Base-by-base conservation (phyloP, 2,797 vertebrate species). In the Alcedo atthis region DNA sequence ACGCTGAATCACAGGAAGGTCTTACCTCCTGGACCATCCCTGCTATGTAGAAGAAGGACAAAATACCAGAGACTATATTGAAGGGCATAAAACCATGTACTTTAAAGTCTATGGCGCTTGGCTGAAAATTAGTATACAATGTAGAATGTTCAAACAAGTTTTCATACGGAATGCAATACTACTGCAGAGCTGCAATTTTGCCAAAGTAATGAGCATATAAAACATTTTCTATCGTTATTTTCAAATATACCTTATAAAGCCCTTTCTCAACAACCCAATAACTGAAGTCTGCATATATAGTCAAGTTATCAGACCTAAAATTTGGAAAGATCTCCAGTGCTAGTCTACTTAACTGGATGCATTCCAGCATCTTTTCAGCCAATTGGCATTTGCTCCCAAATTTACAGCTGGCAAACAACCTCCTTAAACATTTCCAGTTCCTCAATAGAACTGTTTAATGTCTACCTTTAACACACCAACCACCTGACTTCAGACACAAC, bases 401-500 rank as follows among this genome's bases (percentile, higher is more conserved):
- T 97, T 97, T 97, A 98, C 96, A 97, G 95, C 97, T 98, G 98
- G 97, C 97, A 97, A 97, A 96, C 88, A 92, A 97, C 75, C 81
- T 89, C 93, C 86, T 92, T 97, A 97, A 97, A 94, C 90, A 97
- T 96, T 97, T 97, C 97, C 97, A 98, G 96, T 97, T 97, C 96
- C 96, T 96, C 94, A 83, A 57, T 24, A 95, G 94, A 96, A 86
- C 97, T 97, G 97, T 96, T 97, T 97, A 96, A 96, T 93, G 95
- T 98, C 97, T 98, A 97, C 97, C 97, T 98, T 97, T 96, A 97
- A 97, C 96, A 98, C 96, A 96, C 58, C 83, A 97, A 94, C 97
- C 97, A 98, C 97, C 98, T 98, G 97, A 97, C 96, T 98, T 96
- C 94, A 98, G 97, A 98, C 97, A 96, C 96, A 97, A 94, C 96